These are phyloP conservation scores for Tiaroga cobitis DNA, from an alignment of 2,797 vertebrate genomes.

Conservation along the genomic window DNA sequence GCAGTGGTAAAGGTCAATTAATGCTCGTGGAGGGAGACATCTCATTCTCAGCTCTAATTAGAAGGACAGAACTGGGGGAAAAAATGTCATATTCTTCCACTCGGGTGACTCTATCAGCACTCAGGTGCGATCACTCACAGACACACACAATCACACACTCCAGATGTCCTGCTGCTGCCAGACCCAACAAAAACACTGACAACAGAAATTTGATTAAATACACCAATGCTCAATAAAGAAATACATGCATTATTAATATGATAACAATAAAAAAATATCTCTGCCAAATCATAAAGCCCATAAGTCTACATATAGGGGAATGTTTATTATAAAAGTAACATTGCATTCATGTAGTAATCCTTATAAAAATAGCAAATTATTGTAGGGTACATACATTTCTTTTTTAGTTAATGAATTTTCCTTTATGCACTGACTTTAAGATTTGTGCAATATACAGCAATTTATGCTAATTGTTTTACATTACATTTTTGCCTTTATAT, in stretches of 20 bases:
- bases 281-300: not conserved
- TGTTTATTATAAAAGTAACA: not conserved
- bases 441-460: not conserved
- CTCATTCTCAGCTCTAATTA: slow-evolving; percentile 41
- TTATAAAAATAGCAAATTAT: not conserved
- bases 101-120: not conserved
- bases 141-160: slow-evolving; percentile 5
- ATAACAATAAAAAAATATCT: not conserved
- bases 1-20: slow-evolving; percentile 50
- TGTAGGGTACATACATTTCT: too few relatives aligned
- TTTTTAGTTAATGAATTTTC: not conserved
- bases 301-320: not conserved
- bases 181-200: not conserved
- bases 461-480: too few relatives aligned
- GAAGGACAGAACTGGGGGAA: slow-evolving; percentile 18
- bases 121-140: not conserved
- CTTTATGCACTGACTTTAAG: too few relatives aligned
- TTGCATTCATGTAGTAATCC: not conserved
- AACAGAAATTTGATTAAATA: not conserved
- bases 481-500: too few relatives aligned
- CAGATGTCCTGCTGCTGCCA: not conserved
- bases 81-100: slow-evolving; percentile 36
- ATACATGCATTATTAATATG: not conserved
- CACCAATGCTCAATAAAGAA: not conserved
- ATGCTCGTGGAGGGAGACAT: slow-evolving; percentile 29